Evolutionary conservation across 1,140 invertebrate genomes (phyloP), one percentile per base, ranked within the genome.

Genomic region (Bactericera cockerelli): DNA sequence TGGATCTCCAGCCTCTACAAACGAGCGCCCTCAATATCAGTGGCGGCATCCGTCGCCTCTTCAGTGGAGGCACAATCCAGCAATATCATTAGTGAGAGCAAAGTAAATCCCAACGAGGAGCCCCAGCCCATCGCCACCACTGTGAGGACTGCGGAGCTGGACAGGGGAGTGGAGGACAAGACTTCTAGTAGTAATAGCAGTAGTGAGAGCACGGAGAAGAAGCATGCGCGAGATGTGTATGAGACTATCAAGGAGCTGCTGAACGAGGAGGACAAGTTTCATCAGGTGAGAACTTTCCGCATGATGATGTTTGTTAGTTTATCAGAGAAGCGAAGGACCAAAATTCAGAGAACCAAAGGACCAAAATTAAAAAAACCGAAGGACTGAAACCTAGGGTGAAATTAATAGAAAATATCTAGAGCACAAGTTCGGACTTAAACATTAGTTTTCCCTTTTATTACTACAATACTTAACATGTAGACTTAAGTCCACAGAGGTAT

Each of bases 231-330:
- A n/a, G 42, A 49, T 49, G 42, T 49, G n/a, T 49, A 49, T n/a
- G 42, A 49, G 22, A 49, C n/a, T 16, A 49, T 49, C 22, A 49
- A 49, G 42, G 42, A 49, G 42, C 6, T 49, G 42, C n/a, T 49
- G 42, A 49, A 49, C 19, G 42, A 49, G 22, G 42, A 49, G 42
- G 42, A 49, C 42, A 49, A 49, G 22, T 49, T 49, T 16, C 42
- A 49, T 49, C n/a, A 16, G 42, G 42, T 49, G 19, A 49, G 42
- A n/a, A 31, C 4, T n/a, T n/a, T n/a, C n/a, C n/a, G n/a, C n/a
- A n/a, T n/a, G n/a, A n/a, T n/a, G n/a, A n/a, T n/a, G n/a, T n/a
- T n/a, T n/a, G n/a, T n/a, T n/a, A n/a, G n/a, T n/a, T n/a, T n/a
- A n/a, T n/a, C n/a, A n/a, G n/a, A n/a, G n/a, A n/a, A n/a, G n/a